phyloP scores from a whole-genome alignment of 2,797 vertebrate genomes.

The Glossophaga mutica region DNA sequence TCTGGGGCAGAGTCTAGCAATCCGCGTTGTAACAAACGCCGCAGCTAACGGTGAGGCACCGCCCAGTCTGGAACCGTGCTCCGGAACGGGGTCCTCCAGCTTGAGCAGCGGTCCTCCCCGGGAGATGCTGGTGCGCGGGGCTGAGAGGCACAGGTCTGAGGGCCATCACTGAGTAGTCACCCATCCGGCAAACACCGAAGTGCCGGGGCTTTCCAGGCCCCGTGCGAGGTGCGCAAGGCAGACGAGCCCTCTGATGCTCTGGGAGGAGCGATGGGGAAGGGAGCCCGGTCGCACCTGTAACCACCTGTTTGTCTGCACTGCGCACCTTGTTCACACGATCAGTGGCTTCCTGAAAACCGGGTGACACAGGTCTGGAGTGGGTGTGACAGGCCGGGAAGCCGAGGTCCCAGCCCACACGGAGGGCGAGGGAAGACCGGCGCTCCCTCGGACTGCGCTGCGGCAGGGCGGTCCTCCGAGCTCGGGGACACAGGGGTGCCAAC shows the following conservation, averaged over 20 bases:
- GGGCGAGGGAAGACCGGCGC: background rate
- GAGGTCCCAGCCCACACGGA: background rate
- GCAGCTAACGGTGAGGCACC: background rate
- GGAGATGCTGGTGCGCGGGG: background rate
- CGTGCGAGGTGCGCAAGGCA: background rate
- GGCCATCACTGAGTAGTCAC: background rate
- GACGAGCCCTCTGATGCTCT: background rate
- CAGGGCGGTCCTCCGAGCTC: background rate
- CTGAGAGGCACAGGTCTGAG: background rate
- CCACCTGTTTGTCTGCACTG: background rate
- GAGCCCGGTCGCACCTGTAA: background rate
- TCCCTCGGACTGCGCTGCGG: background rate
- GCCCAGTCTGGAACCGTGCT: background rate
- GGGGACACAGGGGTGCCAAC: background rate
- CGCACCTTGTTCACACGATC: background rate
- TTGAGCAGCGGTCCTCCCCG: background rate
- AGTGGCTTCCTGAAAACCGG: background rate
- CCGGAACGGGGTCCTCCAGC: accelerated
- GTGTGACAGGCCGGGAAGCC: background rate
- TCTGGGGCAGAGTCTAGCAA: background rate
- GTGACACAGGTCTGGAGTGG: background rate
- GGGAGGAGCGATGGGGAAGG: background rate
- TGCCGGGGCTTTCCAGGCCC: background rate
- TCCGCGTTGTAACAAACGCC: background rate
- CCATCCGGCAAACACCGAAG: accelerated